Evolutionary conservation across 2,797 vertebrate species (phyloP).

Genomic region (Poeciliopsis presidionis): DNA sequence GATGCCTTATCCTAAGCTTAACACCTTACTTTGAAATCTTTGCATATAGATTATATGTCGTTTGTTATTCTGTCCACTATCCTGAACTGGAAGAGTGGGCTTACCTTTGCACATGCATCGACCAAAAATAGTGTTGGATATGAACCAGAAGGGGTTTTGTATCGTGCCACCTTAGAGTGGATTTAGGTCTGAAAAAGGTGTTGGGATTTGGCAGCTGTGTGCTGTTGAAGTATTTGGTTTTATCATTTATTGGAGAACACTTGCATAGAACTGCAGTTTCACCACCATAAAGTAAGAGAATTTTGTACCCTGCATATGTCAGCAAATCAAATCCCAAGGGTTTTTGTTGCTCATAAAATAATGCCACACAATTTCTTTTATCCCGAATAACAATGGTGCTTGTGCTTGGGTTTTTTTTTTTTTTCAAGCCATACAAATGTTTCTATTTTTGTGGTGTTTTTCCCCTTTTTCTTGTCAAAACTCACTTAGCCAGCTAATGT

Average conservation of each 20-base stretch:
- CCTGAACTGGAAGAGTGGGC: neutral
- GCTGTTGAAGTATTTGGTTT: conserved; percentile 12
- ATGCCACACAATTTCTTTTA: conserved; percentile 26
- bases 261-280: conserved; percentile 54
- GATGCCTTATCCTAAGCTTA: neutral
- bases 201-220: neutral
- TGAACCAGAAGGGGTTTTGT: neutral
- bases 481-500: conserved; percentile 41
- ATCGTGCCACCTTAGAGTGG: neutral
- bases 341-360: conserved; percentile 30
- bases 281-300: conserved; percentile 21
- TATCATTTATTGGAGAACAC: conserved; percentile 34
- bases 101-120: neutral
- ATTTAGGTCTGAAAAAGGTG: neutral
- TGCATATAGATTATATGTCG: neutral
- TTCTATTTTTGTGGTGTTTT: conserved; percentile 17
- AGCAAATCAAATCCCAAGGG: conserved; percentile 17
- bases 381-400: conserved; percentile 4
- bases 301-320: conserved; percentile 29
- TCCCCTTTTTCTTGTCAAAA: conserved; percentile 22
- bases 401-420: neutral
- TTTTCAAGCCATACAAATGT: neutral
- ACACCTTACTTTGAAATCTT: neutral
- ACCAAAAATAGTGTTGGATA: neutral
- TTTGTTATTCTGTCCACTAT: neutral